Conservation (phyloP, 2,888 invertebrate species). For the Diplazon laetatorius region DNA sequence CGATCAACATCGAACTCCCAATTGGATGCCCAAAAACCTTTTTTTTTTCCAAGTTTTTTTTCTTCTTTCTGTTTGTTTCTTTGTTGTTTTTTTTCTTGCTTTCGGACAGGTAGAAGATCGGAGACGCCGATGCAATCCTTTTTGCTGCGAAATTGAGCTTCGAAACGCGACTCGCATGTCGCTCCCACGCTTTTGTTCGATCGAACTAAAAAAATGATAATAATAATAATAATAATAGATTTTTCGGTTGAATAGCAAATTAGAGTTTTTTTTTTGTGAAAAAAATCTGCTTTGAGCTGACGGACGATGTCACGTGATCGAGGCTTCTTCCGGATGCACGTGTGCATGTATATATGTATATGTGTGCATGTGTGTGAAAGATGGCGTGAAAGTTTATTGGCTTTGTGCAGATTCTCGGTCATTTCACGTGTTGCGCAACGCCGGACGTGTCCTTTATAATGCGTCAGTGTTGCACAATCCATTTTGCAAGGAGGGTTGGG, state of each 20-base stretch:
- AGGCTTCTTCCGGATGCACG: conserved; percentile 29
- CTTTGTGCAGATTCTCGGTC: conserved; percentile 56
- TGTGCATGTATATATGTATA: background rate
- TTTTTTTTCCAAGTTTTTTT: too few relatives aligned
- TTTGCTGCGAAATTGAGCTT: too few relatives aligned
- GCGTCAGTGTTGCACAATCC: conserved; percentile 34
- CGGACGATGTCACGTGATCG: conserved; percentile 41
- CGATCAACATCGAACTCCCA: too few relatives aligned
- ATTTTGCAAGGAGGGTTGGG: background rate
- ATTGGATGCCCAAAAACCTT: too few relatives aligned
- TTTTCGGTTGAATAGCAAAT: conserved; percentile 37
- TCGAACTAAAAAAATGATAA: too few relatives aligned
- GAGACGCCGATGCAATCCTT: conserved; percentile 35
- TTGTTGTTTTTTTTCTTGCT: too few relatives aligned
- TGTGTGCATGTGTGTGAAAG: conserved; percentile 23
- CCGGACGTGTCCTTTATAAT: conserved; percentile 40
- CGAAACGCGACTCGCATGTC: too few relatives aligned
- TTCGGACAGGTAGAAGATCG: too few relatives aligned
- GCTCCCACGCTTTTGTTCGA: conserved; percentile 60
- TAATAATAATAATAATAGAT: too few relatives aligned
- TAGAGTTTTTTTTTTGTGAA: conserved; percentile 49
- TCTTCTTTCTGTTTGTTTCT: too few relatives aligned
- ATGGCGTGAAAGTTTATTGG: conserved; percentile 62
- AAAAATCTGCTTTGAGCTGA: conserved; percentile 22
- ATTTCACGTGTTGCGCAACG: conserved; percentile 47